A percentile compares a stretch with the other conserved stretches of the same genome.
These are phyloP conservation scores for Drosophila mayaguana DNA, from an alignment of 2,888 invertebrate genomes.

Conservation along the genomic window DNA sequence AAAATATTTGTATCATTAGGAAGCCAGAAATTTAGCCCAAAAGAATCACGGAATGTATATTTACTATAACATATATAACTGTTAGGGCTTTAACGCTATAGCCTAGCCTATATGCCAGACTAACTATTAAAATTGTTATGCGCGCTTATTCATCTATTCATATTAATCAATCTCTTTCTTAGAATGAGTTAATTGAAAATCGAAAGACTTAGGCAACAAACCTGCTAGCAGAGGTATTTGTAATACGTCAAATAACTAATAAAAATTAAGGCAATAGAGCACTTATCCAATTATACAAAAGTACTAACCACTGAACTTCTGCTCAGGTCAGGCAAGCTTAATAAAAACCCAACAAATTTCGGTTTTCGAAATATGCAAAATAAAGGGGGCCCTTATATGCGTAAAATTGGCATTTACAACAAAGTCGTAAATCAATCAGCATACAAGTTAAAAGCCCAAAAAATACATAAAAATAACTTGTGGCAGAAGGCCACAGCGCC, in stretches of 20 bases:
- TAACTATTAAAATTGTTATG: neutral
- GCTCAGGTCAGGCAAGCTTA: neutral
- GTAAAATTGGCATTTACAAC: constrained; percentile 16
- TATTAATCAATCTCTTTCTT: neutral
- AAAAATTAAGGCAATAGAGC: no score
- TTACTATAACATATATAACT: neutral
- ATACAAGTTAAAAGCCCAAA: constrained; percentile 15
- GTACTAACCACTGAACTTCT: neutral
- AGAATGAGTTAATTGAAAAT: neutral
- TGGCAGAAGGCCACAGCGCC: constrained; percentile 10
- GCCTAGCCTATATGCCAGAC: neutral
- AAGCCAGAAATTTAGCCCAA: no score
- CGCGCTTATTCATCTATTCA: neutral
- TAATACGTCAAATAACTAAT: neutral
- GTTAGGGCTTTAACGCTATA: neutral
- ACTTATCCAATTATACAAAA: no score
- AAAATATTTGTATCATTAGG: no score
- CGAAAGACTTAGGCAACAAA: constrained; percentile 76
- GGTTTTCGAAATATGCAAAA: constrained; percentile 2
- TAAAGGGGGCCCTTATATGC: constrained; percentile 15
- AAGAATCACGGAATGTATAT: no score
- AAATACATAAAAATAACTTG: constrained; percentile 15
- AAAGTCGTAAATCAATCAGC: constrained; percentile 46
- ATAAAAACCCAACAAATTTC: neutral
- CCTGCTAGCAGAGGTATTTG: constrained; percentile 55